Evolutionary conservation across 2,113 vertebrate genomes (phyloP), one percentile per base, ranked within the genome.

Genomic region (Tyto alba): DNA sequence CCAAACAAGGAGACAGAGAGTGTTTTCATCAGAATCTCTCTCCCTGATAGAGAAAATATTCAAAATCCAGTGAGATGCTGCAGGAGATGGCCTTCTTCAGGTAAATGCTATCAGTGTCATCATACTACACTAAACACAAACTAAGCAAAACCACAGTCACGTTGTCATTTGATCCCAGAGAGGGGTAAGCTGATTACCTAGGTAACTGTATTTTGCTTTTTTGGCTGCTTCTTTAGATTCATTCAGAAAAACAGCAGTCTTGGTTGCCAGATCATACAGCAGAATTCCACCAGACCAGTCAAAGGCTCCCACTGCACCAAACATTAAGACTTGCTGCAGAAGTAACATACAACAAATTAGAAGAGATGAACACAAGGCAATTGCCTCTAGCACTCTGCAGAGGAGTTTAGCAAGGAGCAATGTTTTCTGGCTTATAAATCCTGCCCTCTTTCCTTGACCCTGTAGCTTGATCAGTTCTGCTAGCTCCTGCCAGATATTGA

Each of bases 231-330:
- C 63, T 2, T 36, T 77, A 2, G 97, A 97, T 40, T 97, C 97
- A 52, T 98, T 98, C 48, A 99, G 90, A 95, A 99, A 99, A 96
- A 67, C n/a, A 12, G 95, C 86, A 1, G 10, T 16, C 19, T 38
- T 11, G 30, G 30, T 88, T 27, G 22, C 32, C 8, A 48, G 68
- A 68, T 96, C 32, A 34, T 97, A 98, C 11, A 98, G 56, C 68
- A 99, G 74, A 18, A 97, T 64, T 1, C 98, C 98, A 21, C 98
- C 98, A 6, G 98, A 98, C 98, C 98, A 98, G 87, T 98, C 97
- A 88, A 98, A 98, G 52, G 98, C 98, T 8, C 98, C 98, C 9
- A 98, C 98, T 0, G 98, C 96, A 5, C 98, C 98, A 20, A 98
- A 98, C 60, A 98, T 96, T 43, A 98, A 62, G 40, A 72, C 72